Conservation (phyloP, 2,113 vertebrate species). For the Psephotus haematonotus region DNA sequence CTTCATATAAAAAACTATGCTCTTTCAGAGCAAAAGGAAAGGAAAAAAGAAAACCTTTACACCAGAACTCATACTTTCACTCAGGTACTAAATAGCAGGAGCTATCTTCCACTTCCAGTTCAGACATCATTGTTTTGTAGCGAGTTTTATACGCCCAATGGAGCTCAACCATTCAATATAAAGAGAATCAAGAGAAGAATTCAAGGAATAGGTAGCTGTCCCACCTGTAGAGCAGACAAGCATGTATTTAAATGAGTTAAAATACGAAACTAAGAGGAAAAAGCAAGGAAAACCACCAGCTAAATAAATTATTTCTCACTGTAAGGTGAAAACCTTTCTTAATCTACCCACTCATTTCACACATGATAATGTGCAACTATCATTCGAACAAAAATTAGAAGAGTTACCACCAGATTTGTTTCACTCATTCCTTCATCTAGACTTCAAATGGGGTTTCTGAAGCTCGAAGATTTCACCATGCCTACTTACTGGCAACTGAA, state of each 20-base stretch:
- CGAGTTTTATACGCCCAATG: neutral
- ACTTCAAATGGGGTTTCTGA: neutral
- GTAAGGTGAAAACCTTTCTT: neutral
- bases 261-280: neutral
- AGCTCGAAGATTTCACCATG: neutral
- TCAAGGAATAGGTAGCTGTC: neutral
- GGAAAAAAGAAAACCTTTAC: neutral
- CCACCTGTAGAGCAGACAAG: neutral
- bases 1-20: neutral
- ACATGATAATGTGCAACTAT: neutral
- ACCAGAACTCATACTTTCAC: neutral
- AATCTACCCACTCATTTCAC: constrained; percentile 9
- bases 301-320: neutral
- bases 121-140: neutral
- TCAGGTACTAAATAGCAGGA: neutral
- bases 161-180: neutral
- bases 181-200: neutral
- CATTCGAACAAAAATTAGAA: constrained; percentile 1
- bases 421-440: neutral
- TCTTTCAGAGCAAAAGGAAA: neutral
- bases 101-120: neutral
- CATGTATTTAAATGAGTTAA: neutral
- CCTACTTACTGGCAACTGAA: neutral
- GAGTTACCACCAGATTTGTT: neutral
- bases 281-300: neutral